Conservation (phyloP, 2,797 vertebrate species). For the Mormyrops attenuatus region DNA sequence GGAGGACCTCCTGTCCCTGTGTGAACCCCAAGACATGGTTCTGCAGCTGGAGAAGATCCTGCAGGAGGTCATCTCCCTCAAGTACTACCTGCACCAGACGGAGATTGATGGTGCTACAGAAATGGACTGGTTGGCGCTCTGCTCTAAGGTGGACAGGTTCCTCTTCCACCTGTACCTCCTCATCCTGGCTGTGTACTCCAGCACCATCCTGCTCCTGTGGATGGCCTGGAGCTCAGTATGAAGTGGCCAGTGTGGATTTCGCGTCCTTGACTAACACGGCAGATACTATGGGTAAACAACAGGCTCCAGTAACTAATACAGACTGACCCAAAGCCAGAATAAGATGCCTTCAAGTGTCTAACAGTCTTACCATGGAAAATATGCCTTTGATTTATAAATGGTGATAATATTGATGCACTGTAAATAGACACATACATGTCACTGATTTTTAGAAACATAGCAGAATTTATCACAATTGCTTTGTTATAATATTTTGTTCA, state of each 20-base stretch:
- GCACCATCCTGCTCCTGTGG: slow-evolving; percentile 72
- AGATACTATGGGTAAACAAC: not conserved
- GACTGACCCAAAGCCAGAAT: not conserved
- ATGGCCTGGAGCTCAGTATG: slow-evolving; percentile 65
- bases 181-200: slow-evolving; percentile 58
- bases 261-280: not conserved
- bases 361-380: not conserved
- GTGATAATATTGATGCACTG: not conserved
- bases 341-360: not conserved
- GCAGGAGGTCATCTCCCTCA: slow-evolving; percentile 63
- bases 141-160: slow-evolving; percentile 65
- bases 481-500: not conserved
- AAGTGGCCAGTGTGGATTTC: not conserved
- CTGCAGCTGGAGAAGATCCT: slow-evolving; percentile 63
- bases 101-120: slow-evolving; percentile 51
- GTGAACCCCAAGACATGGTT: slow-evolving; percentile 41
- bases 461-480: not conserved
- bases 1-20: slow-evolving; percentile 57
- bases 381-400: not conserved
- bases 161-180: slow-evolving; percentile 71
- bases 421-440: not conserved
- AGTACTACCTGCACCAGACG: slow-evolving; percentile 55
- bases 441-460: not conserved
- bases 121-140: slow-evolving; percentile 65
- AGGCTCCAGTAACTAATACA: not conserved